phyloP scores from a whole-genome alignment of 2,113 vertebrate species.

The Sphaerodactylus townsendi region DNA sequence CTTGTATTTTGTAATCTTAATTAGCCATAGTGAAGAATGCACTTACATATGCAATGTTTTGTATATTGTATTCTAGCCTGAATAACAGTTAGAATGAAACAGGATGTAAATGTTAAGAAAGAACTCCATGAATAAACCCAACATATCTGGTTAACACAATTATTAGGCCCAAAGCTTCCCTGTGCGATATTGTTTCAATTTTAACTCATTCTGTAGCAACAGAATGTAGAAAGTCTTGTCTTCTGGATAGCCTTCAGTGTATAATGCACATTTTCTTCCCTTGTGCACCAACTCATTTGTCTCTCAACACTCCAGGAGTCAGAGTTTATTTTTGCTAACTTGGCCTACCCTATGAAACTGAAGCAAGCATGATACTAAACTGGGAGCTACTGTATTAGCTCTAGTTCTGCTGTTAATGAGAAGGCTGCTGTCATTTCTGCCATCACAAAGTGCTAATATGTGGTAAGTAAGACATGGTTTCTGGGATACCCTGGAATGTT shows the following conservation, averaged over 20 bases:
- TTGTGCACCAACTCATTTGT: slow-evolving; percentile 46
- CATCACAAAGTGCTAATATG: not conserved
- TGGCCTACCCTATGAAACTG: slow-evolving; percentile 51
- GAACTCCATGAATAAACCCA: not conserved
- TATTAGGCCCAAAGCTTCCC: slow-evolving; percentile 32
- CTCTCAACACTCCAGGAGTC: slow-evolving; percentile 63
- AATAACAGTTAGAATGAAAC: slow-evolving; percentile 12
- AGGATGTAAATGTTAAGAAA: not conserved
- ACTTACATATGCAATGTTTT: not conserved
- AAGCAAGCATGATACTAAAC: slow-evolving; percentile 50
- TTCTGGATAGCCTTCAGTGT: slow-evolving; percentile 21
- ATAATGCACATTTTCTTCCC: slow-evolving; percentile 58
- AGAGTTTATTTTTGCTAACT: slow-evolving; percentile 71
- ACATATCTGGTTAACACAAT: not conserved
- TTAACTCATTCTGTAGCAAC: slow-evolving; percentile 16
- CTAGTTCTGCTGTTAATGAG: slow-evolving; percentile 18
- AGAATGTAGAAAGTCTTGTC: slow-evolving; percentile 28
- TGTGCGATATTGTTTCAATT: slow-evolving; percentile 47
- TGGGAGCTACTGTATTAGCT: slow-evolving; percentile 65
- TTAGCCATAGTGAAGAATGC: not conserved
- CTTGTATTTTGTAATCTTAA: not conserved
- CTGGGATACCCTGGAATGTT: not conserved
- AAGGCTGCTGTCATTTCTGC: slow-evolving; percentile 15
- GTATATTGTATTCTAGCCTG: slow-evolving; percentile 5
- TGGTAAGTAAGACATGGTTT: not conserved